A percentile compares a stretch with the other conserved stretches of the same genome.
These are phyloP conservation scores for Macrosiphum euphorbiae DNA, from an alignment of 2,888 invertebrate species.

Conservation along the genomic window DNA sequence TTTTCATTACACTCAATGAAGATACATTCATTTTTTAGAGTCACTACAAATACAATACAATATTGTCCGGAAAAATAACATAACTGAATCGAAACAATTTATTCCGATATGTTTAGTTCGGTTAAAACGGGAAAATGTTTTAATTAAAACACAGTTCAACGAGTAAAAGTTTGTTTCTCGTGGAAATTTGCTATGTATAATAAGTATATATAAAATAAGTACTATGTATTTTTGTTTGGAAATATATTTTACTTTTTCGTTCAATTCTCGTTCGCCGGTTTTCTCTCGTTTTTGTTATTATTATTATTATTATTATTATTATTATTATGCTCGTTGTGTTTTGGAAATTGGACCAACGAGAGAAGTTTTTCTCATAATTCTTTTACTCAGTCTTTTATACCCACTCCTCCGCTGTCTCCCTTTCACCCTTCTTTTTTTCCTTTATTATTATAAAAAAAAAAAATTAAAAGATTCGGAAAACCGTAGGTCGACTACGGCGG, in stretches of 20 bases:
- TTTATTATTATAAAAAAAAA: slow-evolving; percentile 51
- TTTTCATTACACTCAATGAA: neutral
- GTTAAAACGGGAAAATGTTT: slow-evolving; percentile 47
- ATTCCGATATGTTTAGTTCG: slow-evolving; percentile 42
- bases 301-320: slow-evolving; percentile 57
- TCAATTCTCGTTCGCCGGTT: slow-evolving; percentile 52
- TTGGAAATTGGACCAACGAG: slow-evolving; percentile 56
- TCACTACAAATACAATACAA: neutral
- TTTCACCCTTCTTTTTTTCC: neutral
- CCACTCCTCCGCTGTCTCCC: neutral
- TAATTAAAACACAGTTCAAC: slow-evolving; percentile 59
- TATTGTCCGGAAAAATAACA: slow-evolving; percentile 3
- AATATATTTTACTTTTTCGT: slow-evolving; percentile 60
- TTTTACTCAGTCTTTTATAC: slow-evolving; percentile 28
- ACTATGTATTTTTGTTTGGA: slow-evolving; percentile 58
- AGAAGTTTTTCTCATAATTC: slow-evolving; percentile 61
- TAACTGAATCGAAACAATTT: slow-evolving; percentile 37
- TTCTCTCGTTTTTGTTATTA: slow-evolving; percentile 53
- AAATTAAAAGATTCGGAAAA: slow-evolving; percentile 65
- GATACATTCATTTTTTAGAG: neutral
- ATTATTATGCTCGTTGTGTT: slow-evolving; percentile 63
- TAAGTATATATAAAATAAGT: slow-evolving; percentile 23
- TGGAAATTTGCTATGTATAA: slow-evolving; percentile 26
- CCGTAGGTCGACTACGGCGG: slow-evolving; percentile 60
- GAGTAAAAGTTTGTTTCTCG: slow-evolving; percentile 55